Conservation (phyloP, 2,797 vertebrate genomes). For the Pteropus rufus region DNA sequence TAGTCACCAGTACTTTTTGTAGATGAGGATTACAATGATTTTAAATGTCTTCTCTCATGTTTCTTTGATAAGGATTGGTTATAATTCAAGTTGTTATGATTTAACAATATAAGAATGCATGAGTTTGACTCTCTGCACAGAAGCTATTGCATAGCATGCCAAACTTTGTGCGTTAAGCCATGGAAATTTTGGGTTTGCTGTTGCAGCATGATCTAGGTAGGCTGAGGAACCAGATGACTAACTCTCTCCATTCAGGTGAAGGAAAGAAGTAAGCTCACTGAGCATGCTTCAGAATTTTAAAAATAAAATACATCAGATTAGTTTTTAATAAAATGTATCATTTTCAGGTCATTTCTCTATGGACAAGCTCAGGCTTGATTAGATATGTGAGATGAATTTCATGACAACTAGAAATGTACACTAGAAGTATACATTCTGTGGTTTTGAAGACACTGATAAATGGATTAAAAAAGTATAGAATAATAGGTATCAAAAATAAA, state of each 20-base stretch:
- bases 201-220: neutral
- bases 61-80: neutral
- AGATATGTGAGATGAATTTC: neutral
- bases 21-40: neutral
- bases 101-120: neutral
- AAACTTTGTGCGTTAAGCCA: neutral
- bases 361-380: neutral
- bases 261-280: neutral
- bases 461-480: neutral
- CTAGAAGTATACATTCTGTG: neutral
- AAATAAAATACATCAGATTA: neutral
- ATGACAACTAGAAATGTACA: neutral
- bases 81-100: neutral
- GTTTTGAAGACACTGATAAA: neutral
- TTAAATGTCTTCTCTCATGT: neutral
- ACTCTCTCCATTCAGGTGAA: neutral
- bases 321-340: neutral
- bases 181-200: neutral
- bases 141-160: neutral
- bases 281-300: neutral
- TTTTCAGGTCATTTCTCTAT: neutral
- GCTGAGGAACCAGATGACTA: neutral
- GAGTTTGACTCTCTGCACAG: neutral
- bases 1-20: neutral
- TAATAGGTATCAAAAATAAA: neutral